Conservation (phyloP, 2,113 vertebrate species). For the Oryctolagus cuniculus region mOryCun1.1 NC_091436.1:167333501-167334000, state of each 20-base stretch:
- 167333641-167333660: neutral
- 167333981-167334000: neutral
- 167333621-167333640: neutral
- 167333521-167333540: neutral
- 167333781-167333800: neutral
- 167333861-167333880: constrained; percentile 95
- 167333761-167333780: neutral
- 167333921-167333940: constrained; percentile 87
- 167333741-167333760: neutral
- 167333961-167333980: constrained; percentile 30
- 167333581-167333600: constrained; percentile 11
- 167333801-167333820: neutral
- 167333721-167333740: neutral
- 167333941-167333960: neutral
- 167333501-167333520: neutral
- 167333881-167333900: constrained; percentile 94
- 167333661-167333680: neutral
- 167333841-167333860: constrained; percentile 98
- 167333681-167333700: neutral
- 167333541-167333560: neutral
- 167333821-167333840: constrained; percentile 74
- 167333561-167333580: neutral
- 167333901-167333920: constrained; percentile 91
- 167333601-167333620: neutral
- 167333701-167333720: neutral